Evolutionary conservation across 2,888 invertebrate species (phyloP), one percentile per base, ranked within the genome.

Genomic region (Nebria brevicollis): DNA sequence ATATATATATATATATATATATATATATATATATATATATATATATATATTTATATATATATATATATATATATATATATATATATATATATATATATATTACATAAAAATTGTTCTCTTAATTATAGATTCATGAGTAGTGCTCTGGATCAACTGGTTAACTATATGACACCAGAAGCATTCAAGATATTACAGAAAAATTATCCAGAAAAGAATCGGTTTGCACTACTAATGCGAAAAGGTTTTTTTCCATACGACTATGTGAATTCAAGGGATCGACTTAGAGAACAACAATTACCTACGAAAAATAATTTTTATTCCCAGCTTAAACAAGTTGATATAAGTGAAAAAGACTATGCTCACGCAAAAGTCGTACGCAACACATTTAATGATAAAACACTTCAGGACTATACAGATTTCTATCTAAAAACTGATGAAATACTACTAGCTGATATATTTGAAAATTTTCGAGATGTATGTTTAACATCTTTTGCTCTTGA

Each of bases 381-480:
- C 25, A 25, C 68, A 4, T 25, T 25, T 13, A 13, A 25, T 13
- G 26, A 68, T 68, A 8, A 68, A 6, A 15, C n/a, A 13, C 7
- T 68, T 13, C 5, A 15, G 8, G 15, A 25, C 8, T 54, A 54
- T 13, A 54, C 83, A 0, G 84, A 85, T 15, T 10, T 86, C 3
- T 86, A 85, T 79, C 41, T 86, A 8, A 85, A 85, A 83, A 84
- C 84, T 1, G 86, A 87, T 81, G 85, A 87, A 0, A 74, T 86
- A 7, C 75, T 86, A 11, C 75, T 86, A 43, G 83, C 84, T 2
- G 87, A 87, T 75, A 82, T 86, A 5, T 87, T 86, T 79, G 86
- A 87, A 83, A 85, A 87, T 77, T 87, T 87, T 83, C 81, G 87
- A 25, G 54, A 83, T 20, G 83, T 84, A 5, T 86, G 86, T 73